These are phyloP conservation scores for Oncorhynchus tshawytscha DNA, from an alignment of 2,113 vertebrate genomes.

Conservation along the genomic window DNA sequence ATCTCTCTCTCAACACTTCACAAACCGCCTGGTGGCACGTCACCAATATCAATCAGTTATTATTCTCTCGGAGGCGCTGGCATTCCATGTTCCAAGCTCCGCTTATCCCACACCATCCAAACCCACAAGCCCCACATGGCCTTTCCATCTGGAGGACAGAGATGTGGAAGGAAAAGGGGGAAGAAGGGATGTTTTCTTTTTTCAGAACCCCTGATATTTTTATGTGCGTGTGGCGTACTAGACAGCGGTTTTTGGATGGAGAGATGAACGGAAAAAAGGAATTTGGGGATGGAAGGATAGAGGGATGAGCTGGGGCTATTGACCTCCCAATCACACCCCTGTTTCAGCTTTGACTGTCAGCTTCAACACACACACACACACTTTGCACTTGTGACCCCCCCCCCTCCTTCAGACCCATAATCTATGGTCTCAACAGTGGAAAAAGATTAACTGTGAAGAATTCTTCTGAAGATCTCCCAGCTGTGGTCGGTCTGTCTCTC, in stretches of 20 bases:
- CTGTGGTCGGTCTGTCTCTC: background rate
- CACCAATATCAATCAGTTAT: background rate
- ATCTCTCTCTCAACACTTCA: background rate
- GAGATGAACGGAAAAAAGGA: slow-evolving; percentile 16
- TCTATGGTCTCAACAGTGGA: slow-evolving; percentile 9
- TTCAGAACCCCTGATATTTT: slow-evolving; percentile 27
- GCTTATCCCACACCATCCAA: background rate
- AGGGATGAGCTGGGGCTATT: background rate
- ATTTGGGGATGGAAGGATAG: slow-evolving; percentile 7
- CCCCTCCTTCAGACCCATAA: background rate
- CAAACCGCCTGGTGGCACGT: background rate
- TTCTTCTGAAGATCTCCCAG: slow-evolving; percentile 14
- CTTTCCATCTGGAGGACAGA: slow-evolving; percentile 13
- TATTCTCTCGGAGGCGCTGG: background rate
- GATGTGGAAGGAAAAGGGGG: background rate
- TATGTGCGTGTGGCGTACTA: slow-evolving; percentile 22
- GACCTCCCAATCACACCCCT: background rate
- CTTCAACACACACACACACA: background rate
- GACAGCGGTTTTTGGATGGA: slow-evolving; percentile 4
- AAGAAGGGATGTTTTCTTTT: background rate
- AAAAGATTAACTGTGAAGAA: slow-evolving; percentile 10
- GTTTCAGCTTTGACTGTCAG: too few species aligned
- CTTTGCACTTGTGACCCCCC: background rate
- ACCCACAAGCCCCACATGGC: slow-evolving; percentile 12
- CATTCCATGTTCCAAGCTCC: too few species aligned